phyloP scores from a whole-genome alignment of 2,888 invertebrate species.

The Dicyrtoma fusca region DNA sequence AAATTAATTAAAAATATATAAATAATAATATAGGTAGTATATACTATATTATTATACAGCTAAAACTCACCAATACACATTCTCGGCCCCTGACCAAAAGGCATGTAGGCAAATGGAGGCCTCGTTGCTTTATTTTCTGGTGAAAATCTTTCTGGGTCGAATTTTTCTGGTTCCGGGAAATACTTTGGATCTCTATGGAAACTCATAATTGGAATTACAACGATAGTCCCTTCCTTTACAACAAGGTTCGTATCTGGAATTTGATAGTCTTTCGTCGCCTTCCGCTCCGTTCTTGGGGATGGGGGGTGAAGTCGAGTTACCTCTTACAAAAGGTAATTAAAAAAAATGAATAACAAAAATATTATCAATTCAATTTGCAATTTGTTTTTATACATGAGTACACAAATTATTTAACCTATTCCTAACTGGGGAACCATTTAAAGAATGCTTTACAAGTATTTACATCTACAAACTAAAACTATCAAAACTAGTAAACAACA shows the following conservation, averaged over 20 bases:
- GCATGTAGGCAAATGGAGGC: slow-evolving; percentile 31
- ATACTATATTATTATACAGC: not conserved
- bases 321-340: slow-evolving; percentile 19
- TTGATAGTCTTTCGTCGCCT: slow-evolving; percentile 29
- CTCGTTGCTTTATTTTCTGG: slow-evolving; percentile 27
- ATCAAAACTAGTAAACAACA: too few species aligned
- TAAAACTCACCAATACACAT: slow-evolving; percentile 36
- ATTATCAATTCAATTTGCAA: not conserved
- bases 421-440: too few species aligned
- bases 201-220: slow-evolving; percentile 18
- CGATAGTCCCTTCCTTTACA: slow-evolving; percentile 21
- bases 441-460: too few species aligned
- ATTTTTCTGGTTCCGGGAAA: slow-evolving; percentile 37
- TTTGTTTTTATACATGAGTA: too few species aligned
- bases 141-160: slow-evolving; percentile 38
- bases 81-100: slow-evolving; percentile 40
- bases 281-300: slow-evolving; percentile 28
- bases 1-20: slow-evolving; percentile 1
- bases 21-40: too few species aligned
- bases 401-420: too few species aligned
- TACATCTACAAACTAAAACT: not conserved
- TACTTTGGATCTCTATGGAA: slow-evolving; percentile 32
- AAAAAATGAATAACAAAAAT: too few species aligned
- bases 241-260: slow-evolving; percentile 20
- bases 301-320: slow-evolving; percentile 34